These are phyloP conservation scores for Ceraclea dissimilis DNA, from an alignment of 2,888 invertebrate genomes.

Conservation along the genomic window DNA sequence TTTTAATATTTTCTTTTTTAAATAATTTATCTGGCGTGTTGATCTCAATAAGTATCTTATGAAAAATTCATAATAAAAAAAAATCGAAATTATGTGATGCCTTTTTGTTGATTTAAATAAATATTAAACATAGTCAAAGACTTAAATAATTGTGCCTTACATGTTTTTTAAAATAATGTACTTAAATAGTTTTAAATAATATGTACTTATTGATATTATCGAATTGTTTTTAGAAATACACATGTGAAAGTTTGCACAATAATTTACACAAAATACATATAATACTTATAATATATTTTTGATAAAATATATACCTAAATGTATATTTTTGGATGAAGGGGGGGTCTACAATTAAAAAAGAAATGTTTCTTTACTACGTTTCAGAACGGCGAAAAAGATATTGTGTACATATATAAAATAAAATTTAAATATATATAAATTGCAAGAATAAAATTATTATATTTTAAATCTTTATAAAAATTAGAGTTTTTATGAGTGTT, in stretches of 20 bases:
- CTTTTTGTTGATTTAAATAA: conserved; percentile 13
- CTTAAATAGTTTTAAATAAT: not conserved
- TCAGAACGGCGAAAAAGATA: too few relatives aligned
- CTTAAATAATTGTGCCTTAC: conserved; percentile 18
- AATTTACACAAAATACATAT: not conserved
- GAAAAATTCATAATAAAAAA: conserved; percentile 21
- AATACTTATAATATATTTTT: not conserved
- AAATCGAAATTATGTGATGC: conserved; percentile 24
- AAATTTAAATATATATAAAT: not conserved
- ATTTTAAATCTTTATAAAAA: not conserved
- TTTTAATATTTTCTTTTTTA: not conserved
- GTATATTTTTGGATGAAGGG: not conserved
- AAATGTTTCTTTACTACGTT: too few relatives aligned
- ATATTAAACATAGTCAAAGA: not conserved
- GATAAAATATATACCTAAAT: not conserved
- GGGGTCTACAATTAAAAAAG: too few relatives aligned
- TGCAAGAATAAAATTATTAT: not conserved
- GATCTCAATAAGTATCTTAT: conserved; percentile 26
- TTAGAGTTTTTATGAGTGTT: not conserved
- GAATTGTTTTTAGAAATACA: not conserved
- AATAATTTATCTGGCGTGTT: conserved; percentile 17
- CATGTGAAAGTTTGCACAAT: not conserved
- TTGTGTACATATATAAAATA: not conserved
- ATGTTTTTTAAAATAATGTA: not conserved
- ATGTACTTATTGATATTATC: not conserved